Conservation (phyloP, 2,113 vertebrate species). For the Chaetorhynchus papuensis region DNA sequence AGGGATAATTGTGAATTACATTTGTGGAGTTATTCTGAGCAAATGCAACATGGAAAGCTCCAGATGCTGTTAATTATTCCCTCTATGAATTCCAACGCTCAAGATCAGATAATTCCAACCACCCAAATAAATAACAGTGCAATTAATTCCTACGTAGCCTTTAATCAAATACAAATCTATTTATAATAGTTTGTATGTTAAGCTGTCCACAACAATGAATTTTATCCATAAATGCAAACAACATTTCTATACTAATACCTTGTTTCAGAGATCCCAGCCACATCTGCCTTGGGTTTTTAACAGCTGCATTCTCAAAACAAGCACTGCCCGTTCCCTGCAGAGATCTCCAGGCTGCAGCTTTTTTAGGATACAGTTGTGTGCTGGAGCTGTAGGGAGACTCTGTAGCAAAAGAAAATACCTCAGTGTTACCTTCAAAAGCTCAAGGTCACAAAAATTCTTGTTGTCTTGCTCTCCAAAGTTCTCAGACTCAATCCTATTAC, state of each 20-base stretch:
- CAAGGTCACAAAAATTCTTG: not conserved
- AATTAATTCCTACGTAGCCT: not conserved
- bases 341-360: constrained; percentile 74
- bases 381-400: constrained; percentile 87
- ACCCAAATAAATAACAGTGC: not conserved
- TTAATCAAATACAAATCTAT: not conserved
- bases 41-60: not conserved
- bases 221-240: not conserved
- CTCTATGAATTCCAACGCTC: not conserved
- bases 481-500: not conserved
- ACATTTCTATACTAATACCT: constrained; percentile 56
- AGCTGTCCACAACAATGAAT: not conserved
- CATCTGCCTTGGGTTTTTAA: constrained; percentile 64
- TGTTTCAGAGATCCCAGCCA: constrained; percentile 80
- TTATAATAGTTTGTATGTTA: not conserved
- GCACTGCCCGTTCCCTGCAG: constrained; percentile 59
- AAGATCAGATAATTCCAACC: not conserved
- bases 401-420: constrained; percentile 32
- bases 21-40: not conserved
- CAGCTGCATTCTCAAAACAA: constrained; percentile 48
- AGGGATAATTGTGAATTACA: not conserved
- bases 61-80: constrained; percentile 22
- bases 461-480: not conserved
- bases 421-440: not conserved
- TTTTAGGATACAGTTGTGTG: constrained; percentile 73